Conservation (phyloP, 2,797 vertebrate genomes). For the Enteromius unitaeniatus region DNA sequence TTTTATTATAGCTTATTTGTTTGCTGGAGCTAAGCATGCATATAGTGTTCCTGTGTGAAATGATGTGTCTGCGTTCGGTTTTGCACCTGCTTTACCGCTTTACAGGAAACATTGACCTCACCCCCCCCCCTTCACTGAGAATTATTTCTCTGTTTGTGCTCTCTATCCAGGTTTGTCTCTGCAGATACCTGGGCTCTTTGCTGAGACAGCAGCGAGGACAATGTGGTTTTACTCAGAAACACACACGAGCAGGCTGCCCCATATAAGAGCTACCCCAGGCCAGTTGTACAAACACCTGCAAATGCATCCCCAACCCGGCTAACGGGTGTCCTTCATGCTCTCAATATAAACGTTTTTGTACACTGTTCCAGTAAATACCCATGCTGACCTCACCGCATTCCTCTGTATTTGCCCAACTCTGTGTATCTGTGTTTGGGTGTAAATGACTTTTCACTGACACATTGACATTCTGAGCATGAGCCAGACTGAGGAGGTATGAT, state of each 20-base stretch:
- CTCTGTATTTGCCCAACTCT: not conserved
- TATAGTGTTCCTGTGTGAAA: slow-evolving; percentile 1
- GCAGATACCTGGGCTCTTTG: slow-evolving; percentile 43
- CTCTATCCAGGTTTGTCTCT: slow-evolving; percentile 8
- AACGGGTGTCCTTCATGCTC: not conserved
- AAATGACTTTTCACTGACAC: slow-evolving; percentile 30
- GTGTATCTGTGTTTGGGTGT: not conserved
- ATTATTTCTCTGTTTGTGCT: not conserved
- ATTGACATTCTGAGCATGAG: slow-evolving; percentile 33
- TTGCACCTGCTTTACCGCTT: slow-evolving; percentile 31
- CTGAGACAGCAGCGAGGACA: slow-evolving; percentile 31
- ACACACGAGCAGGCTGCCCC: not conserved
- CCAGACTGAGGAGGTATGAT: not conserved
- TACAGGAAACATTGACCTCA: slow-evolving; percentile 47
- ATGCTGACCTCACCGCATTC: slow-evolving; percentile 5
- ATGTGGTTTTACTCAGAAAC: slow-evolving; percentile 56
- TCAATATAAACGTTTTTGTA: not conserved
- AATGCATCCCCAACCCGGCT: slow-evolving; percentile 3
- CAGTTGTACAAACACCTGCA: slow-evolving; percentile 16
- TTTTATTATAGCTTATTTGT: not conserved
- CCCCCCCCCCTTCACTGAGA: not conserved
- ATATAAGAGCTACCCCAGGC: slow-evolving; percentile 18
- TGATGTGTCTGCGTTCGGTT: not conserved
- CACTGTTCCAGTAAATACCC: slow-evolving; percentile 26
- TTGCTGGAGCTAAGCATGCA: not conserved